These are phyloP conservation scores for Platerodrilus igneus DNA, from an alignment of 2,888 invertebrate species.

Conservation along the genomic window DNA sequence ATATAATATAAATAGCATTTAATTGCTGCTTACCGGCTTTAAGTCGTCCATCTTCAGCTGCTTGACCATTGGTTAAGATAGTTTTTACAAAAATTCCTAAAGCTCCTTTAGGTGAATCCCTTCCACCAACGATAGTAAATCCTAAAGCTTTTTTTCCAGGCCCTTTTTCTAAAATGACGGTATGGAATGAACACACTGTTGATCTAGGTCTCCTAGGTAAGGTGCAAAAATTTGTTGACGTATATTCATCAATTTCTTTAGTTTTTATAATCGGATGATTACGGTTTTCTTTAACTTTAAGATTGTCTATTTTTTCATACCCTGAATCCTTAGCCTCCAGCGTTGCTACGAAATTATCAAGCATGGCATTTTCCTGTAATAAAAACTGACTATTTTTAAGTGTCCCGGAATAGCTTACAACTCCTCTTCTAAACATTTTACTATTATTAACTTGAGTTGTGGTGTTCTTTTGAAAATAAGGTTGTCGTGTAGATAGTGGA, in stretches of 20 bases:
- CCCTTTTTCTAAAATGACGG: conserved; percentile 74
- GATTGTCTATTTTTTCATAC: too few relatives aligned
- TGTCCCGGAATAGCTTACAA: conserved; percentile 54
- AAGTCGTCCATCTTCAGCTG: conserved; percentile 76
- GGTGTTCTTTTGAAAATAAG: conserved; percentile 61
- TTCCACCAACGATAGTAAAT: conserved; percentile 86
- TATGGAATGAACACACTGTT: conserved; percentile 65
- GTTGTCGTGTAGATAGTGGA: conserved; percentile 45
- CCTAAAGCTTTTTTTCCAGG: conserved; percentile 78
- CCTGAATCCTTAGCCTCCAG: conserved; percentile 36
- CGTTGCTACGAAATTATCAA: too few relatives aligned
- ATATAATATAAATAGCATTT: conserved; percentile 16
- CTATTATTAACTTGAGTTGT: conserved; percentile 58
- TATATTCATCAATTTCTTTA: conserved; percentile 26
- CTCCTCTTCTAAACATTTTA: conserved; percentile 55
- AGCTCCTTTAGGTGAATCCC: conserved; percentile 78
- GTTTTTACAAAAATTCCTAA: conserved; percentile 84
- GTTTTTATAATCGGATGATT: conserved; percentile 2
- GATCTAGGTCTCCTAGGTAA: conserved; percentile 66
- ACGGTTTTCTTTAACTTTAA: too few relatives aligned
- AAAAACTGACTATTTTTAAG: conserved; percentile 42
- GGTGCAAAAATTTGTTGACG: conserved; percentile 65
- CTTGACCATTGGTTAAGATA: conserved; percentile 76
- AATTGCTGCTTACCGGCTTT: conserved; percentile 77
- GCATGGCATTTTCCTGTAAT: too few relatives aligned